These are phyloP conservation scores for Drosophila seguyi DNA, from an alignment of 1,140 invertebrate species.

Conservation along the genomic window DNA sequence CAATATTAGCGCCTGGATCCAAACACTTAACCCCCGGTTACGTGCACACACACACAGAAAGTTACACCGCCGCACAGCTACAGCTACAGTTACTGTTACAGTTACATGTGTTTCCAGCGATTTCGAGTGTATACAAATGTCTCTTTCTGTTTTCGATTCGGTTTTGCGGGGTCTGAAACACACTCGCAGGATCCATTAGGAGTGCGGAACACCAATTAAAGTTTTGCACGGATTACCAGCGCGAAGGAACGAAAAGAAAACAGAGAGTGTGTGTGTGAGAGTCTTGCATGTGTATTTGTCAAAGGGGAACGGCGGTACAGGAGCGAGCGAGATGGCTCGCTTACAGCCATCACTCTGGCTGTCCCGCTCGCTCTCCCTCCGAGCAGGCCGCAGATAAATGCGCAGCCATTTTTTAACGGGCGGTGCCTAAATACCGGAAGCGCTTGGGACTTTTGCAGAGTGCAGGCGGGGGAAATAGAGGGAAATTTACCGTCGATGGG, in stretches of 20 bases:
- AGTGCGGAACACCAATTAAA: constrained; percentile 77
- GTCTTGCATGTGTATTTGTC: constrained; percentile 19
- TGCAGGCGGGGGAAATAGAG: constrained; percentile 62
- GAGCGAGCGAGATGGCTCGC: constrained; percentile 24
- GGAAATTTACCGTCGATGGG: constrained; percentile 48
- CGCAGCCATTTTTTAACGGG: constrained; percentile 79
- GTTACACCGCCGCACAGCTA: constrained; percentile 18
- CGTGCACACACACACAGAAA: not conserved
- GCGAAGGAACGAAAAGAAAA: constrained; percentile 25
- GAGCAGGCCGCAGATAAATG: constrained; percentile 60
- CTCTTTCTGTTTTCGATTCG: constrained; percentile 59
- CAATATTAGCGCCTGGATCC: constrained; percentile 42
- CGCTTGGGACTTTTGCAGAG: constrained; percentile 19
- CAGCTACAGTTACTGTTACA: constrained; percentile 16
- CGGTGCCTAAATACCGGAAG: constrained; percentile 56
- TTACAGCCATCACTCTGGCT: constrained; percentile 1
- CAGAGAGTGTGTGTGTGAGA: constrained; percentile 4
- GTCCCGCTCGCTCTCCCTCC: constrained; percentile 30
- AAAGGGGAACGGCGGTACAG: constrained; percentile 24
- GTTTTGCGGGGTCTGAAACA: constrained; percentile 51
- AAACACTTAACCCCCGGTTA: constrained; percentile 35
- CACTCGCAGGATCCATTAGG: constrained; percentile 54
- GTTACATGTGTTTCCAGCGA: constrained; percentile 43
- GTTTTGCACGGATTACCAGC: constrained; percentile 66
- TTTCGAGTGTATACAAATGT: constrained; percentile 57